Base-by-base conservation (phyloP, 1,140 invertebrate species). In the Onthophagus taurus region DNA sequence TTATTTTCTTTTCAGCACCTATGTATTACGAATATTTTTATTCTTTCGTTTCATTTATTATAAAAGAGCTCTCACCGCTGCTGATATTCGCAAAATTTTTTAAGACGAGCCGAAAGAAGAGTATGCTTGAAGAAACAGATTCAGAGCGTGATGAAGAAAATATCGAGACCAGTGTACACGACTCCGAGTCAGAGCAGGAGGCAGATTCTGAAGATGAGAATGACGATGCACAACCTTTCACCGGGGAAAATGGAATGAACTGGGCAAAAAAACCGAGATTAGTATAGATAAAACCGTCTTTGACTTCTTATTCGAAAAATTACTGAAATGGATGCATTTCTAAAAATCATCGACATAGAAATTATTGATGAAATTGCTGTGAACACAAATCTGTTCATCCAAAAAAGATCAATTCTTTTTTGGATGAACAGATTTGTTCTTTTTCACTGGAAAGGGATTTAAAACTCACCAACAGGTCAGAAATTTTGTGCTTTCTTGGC, bases 381-480 rank as follows among this genome's bases (percentile, higher is more conserved):
- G 24, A 26, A 26, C 7, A 26, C 24, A n/a, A 26, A 26, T 26
- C 24, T 26, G 24, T 26, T 26, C 24, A 26, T 26, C 24, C 7
- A 26, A 26, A 26, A 26, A 26, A 26, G n/a, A 26, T 26, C n/a
- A 26, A 26, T n/a, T n/a, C n/a, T n/a, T n/a, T n/a, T n/a, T n/a
- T n/a, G n/a, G n/a, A n/a, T n/a, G n/a, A n/a, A n/a, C n/a, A n/a
- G n/a, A n/a, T 7, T 26, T n/a, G n/a, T n/a, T 26, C 24, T 26
- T 26, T 26, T 26, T 7, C 24, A 7, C 7, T 7, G 24, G 24
- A 26, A 26, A 7, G 24, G n/a, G 24, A 26, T 26, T n/a, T 26
- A 26, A 26, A 26, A n/a, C 24, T 26, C 24, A 26, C 24, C 24
- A 26, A n/a, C n/a, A 7, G n/a, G n/a, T 26, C 24, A 26, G 24